These are phyloP conservation scores for Danio choprae DNA, from an alignment of 2,797 vertebrate species.

Conservation along the genomic window DNA sequence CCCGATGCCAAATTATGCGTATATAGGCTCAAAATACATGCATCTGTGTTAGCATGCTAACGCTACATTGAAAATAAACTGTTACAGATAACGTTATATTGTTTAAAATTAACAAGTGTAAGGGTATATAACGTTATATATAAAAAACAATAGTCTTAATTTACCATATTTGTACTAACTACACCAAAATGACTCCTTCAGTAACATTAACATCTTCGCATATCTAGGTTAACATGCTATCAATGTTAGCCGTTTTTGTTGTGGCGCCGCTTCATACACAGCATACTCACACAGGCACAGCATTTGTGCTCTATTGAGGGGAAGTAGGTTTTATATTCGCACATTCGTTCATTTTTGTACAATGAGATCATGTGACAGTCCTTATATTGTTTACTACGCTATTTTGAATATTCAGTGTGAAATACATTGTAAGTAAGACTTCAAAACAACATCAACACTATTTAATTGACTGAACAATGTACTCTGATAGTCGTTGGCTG, in stretches of 20 bases:
- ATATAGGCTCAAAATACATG: not conserved
- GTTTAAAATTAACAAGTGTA: not conserved
- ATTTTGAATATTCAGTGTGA: no score
- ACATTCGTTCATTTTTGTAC: no score
- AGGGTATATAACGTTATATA: not conserved
- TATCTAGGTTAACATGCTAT: not conserved
- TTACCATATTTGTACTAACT: not conserved
- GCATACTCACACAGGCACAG: not conserved
- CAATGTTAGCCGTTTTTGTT: constrained; percentile 20
- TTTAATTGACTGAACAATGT: no score
- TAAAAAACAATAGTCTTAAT: not conserved
- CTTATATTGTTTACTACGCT: no score
- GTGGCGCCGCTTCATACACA: constrained; percentile 16
- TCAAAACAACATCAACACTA: no score
- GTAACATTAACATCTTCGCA: not conserved
- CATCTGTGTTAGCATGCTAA: not conserved
- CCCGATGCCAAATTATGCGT: not conserved
- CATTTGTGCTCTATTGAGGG: not conserved
- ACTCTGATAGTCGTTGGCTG: no score
- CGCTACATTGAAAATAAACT: not conserved
- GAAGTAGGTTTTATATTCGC: no score
- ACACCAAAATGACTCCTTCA: not conserved
- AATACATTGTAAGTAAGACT: no score
- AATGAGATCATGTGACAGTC: no score
- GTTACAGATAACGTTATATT: not conserved